These are phyloP conservation scores for Atrina japonica DNA, from an alignment of 2,888 invertebrate genomes.

Conservation along the genomic window DNA sequence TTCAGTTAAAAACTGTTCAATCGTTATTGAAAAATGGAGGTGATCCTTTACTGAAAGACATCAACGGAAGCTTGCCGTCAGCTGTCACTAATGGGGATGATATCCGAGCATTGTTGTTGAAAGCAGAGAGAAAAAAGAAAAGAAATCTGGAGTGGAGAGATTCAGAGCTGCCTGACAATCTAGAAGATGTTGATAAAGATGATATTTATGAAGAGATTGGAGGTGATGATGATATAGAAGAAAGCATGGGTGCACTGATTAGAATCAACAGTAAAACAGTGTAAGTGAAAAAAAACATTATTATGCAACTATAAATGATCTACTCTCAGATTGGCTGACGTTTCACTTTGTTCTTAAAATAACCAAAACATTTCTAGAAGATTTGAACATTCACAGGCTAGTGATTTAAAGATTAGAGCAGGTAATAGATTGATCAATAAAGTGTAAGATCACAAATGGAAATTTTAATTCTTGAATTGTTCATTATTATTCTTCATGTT, in stretches of 20 bases:
- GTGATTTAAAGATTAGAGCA: too few species aligned
- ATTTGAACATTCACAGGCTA: too few species aligned
- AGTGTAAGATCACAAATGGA: too few species aligned
- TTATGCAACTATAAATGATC: too few species aligned
- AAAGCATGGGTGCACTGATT: slow-evolving; percentile 35
- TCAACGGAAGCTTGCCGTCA: slow-evolving; percentile 52
- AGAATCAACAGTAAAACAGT: slow-evolving; percentile 65
- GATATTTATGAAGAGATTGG: slow-evolving; percentile 32
- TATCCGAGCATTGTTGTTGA: slow-evolving; percentile 57
- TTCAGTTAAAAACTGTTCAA: slow-evolving; percentile 59
- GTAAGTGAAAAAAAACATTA: slow-evolving; percentile 53
- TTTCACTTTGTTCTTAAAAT: too few species aligned
- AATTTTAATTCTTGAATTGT: too few species aligned
- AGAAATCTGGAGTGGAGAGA: slow-evolving; percentile 19
- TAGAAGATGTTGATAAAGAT: slow-evolving; percentile 44
- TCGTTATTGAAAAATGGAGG: slow-evolving; percentile 62
- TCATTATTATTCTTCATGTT: too few species aligned
- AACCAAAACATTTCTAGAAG: too few species aligned
- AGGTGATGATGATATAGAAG: slow-evolving; percentile 36
- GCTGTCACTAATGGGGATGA: slow-evolving; percentile 61
- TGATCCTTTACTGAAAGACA: slow-evolving; percentile 51
- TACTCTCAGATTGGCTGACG: too few species aligned
- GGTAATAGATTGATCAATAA: too few species aligned
- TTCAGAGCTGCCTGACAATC: slow-evolving; percentile 29
- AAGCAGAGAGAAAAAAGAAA: slow-evolving; percentile 49